phyloP scores from a whole-genome alignment of 2,797 vertebrate genomes.

The Garrulus glandarius region DNA sequence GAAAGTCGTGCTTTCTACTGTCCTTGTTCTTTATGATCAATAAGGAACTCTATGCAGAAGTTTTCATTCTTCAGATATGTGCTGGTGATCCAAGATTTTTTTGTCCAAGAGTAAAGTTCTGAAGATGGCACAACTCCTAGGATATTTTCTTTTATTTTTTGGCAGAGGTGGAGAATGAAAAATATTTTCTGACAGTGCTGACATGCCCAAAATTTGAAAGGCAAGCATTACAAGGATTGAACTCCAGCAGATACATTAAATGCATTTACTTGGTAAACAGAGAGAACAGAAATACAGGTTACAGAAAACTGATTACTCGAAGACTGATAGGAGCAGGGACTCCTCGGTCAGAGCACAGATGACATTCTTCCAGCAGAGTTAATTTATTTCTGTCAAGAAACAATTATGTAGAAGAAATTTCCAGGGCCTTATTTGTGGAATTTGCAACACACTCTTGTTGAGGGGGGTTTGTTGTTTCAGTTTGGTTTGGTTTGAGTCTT shows the following conservation, averaged over 20 bases:
- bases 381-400: background rate
- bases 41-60: background rate
- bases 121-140: background rate
- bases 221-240: constrained; percentile 18
- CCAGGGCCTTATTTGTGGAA: background rate
- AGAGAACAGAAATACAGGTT: constrained; percentile 7
- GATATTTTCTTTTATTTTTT: background rate
- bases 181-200: background rate
- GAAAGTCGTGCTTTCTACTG: background rate
- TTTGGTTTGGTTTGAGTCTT: too few relatives aligned
- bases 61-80: background rate
- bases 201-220: background rate
- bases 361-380: background rate
- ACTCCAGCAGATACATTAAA: background rate
- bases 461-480: background rate
- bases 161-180: background rate
- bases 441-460: background rate
- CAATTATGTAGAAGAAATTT: background rate
- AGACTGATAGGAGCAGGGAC: background rate
- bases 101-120: background rate
- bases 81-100: background rate
- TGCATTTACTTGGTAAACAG: constrained; percentile 14
- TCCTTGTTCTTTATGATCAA: background rate
- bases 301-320: constrained; percentile 27
- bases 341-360: background rate